These are phyloP conservation scores for Osmerus eperlanus DNA, from an alignment of 2,113 vertebrate genomes.

Conservation along the genomic window DNA sequence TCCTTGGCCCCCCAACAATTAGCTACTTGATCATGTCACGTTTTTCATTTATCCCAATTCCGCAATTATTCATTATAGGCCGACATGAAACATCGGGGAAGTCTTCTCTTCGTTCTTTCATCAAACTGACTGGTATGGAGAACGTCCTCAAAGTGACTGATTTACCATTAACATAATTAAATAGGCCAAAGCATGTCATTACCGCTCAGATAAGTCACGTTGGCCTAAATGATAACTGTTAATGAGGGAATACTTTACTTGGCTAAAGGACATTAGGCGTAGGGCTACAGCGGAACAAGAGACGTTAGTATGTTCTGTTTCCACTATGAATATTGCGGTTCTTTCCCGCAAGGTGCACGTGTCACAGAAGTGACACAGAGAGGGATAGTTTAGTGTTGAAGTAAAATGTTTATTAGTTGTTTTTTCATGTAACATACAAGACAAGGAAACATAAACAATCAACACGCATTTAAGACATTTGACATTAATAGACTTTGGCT, in stretches of 20 bases:
- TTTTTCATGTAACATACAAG: slow-evolving; percentile 20
- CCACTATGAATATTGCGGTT: too few species aligned
- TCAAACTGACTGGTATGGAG: not conserved
- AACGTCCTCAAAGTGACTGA: not conserved
- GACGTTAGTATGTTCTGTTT: not conserved
- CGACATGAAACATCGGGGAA: not conserved
- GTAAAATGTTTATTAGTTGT: slow-evolving; percentile 30
- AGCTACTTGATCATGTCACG: slow-evolving; percentile 1
- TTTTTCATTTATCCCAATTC: slow-evolving; percentile 1
- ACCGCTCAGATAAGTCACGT: not conserved
- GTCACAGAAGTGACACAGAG: too few species aligned
- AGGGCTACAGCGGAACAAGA: not conserved
- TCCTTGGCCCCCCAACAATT: too few species aligned
- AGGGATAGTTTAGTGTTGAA: not conserved
- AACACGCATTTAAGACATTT: slow-evolving; percentile 3
- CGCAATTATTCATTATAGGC: not conserved
- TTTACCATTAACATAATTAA: not conserved
- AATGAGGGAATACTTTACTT: not conserved
- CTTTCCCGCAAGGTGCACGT: too few species aligned
- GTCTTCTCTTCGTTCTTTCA: not conserved
- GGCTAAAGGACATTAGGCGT: not conserved
- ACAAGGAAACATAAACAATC: slow-evolving; percentile 29
- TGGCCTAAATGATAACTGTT: not conserved
- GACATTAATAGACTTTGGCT: slow-evolving; percentile 29
- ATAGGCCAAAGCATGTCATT: slow-evolving; percentile 4